Percentiles rank a stretch among this genome's conserved stretches.
Conservation (phyloP, 2,113 vertebrate genomes). For the Amazona vittata region DNA sequence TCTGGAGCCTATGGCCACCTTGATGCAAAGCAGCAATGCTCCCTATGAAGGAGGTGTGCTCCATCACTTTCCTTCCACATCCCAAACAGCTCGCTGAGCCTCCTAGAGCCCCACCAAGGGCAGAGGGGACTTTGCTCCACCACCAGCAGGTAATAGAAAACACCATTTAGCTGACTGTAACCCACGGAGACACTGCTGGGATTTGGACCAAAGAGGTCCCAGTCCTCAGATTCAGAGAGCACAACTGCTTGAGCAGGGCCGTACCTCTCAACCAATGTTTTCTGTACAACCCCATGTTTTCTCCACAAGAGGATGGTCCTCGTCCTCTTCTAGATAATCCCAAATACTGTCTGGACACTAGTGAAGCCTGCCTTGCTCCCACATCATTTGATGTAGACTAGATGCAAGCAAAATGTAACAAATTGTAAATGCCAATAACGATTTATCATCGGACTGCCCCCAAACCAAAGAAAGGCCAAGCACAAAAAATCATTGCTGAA, state of each 20-base stretch:
- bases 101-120: background rate
- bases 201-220: background rate
- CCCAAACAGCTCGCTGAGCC: background rate
- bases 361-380: background rate
- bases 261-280: rapidly evolving
- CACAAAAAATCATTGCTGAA: background rate
- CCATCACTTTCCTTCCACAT: background rate
- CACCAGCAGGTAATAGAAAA: background rate
- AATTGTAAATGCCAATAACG: background rate
- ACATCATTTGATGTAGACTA: background rate
- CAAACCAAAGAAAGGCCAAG: background rate
- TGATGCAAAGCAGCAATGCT: background rate
- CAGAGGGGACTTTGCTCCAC: rapidly evolving
- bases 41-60: rapidly evolving
- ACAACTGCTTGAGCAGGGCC: background rate
- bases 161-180: background rate
- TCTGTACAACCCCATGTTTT: rapidly evolving
- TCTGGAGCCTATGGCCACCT: background rate
- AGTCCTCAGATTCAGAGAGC: background rate
- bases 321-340: background rate
- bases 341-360: background rate
- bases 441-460: background rate
- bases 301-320: background rate
- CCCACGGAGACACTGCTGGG: background rate
- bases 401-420: background rate